A percentile compares a stretch with the other conserved stretches of the same genome.
phyloP scores from a whole-genome alignment of 2,113 vertebrate species.

The Notiomystis cincta region DNA sequence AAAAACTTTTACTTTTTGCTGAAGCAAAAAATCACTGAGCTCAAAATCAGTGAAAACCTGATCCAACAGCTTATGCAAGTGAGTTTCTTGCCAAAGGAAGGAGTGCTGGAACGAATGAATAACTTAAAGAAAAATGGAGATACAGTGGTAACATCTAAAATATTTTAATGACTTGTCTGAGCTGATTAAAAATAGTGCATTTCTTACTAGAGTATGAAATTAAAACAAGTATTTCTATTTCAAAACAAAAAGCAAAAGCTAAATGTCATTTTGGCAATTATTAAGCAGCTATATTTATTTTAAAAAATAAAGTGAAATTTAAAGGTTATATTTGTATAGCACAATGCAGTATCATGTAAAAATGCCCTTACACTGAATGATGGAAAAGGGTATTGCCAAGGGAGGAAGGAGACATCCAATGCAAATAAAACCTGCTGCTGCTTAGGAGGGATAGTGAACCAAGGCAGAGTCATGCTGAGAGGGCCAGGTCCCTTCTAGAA shows the following conservation, averaged over 20 bases:
- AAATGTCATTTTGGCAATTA: neutral
- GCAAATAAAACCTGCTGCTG: neutral
- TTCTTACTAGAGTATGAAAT: neutral
- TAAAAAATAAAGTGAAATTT: neutral
- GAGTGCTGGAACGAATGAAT: conserved; percentile 24
- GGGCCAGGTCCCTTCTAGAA: neutral
- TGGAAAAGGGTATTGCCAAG: neutral
- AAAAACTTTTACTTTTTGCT: neutral
- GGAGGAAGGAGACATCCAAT: neutral
- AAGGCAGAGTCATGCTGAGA: neutral
- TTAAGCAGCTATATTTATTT: neutral
- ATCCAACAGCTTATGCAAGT: conserved; percentile 51
- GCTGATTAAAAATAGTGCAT: neutral
- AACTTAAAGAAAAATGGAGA: conserved; percentile 2
- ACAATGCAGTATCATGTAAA: neutral
- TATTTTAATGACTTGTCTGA: neutral
- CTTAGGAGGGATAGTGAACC: neutral
- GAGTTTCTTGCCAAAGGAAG: conserved; percentile 34
- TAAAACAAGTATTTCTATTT: neutral
- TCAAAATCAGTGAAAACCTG: conserved; percentile 28
- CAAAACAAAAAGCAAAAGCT: neutral
- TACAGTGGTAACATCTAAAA: neutral
- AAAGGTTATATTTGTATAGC: neutral
- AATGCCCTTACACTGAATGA: neutral
- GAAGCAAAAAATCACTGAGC: neutral